Base-by-base conservation (phyloP, 92 coral and sea anemone species). In the Palythoa caribaeorum region DNA sequence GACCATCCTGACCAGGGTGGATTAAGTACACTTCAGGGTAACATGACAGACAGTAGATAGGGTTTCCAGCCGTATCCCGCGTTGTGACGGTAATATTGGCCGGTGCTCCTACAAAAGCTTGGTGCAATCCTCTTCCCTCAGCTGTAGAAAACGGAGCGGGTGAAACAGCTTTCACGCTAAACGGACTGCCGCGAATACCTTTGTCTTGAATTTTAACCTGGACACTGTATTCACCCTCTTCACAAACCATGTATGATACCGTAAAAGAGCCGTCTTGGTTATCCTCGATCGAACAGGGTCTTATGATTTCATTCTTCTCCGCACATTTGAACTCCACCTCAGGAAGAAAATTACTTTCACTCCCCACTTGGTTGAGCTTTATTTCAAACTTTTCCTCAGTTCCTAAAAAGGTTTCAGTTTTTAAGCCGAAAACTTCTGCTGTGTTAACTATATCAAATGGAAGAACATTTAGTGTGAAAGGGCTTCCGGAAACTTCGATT, bases 211-310 rank as follows among this genome's bases (percentile, higher is more conserved):
- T 68, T 81, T 15, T 65, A 40, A 81, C 86, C 19, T 81, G 76
- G 12, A 66, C 28, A 14, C 44, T 50, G 40, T 65, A 81, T 12
- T 81, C 86, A 15, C 86, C 72, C n/a, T 68, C 86, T 66, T 81
- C 86, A 21, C 21, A 63, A 81, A 81, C 35, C 13, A 81, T 6
- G 19, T 81, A 81, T 11, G 86, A 81, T 3, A 81, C 75, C 1
- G 86, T 68, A 9, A 81, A 81, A 1, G 86, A 47, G 13, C 63
- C 86, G 17, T 81, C 86, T 66, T 81, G 86, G 36, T 81, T 81
- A 47, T 81, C 86, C 11, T 81, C 86, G 21, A 81, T 71, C 14
- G 75, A 81, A 81, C 66, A 57, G n/a, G 86, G 86, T 21, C 44
- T n/a, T 81, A 48, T 17, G 52, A 13, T 65, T 20, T 48, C 19